phyloP scores from a whole-genome alignment of 2,888 invertebrate species.

The Drosophila borealis region DNA sequence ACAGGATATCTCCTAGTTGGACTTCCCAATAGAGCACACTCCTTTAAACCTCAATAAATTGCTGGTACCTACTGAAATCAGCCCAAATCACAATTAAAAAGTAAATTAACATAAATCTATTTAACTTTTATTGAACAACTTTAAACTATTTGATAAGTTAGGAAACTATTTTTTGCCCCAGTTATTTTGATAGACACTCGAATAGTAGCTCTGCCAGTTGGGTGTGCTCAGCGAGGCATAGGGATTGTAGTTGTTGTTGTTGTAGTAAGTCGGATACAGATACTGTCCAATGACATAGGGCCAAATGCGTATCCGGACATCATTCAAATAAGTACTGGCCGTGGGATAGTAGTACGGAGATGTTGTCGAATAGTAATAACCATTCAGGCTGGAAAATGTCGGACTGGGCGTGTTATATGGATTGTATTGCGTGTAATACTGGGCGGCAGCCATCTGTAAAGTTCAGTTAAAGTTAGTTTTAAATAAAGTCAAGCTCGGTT shows the following conservation, averaged over 20 bases:
- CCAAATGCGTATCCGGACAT: constrained; percentile 66
- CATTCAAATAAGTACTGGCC: constrained; percentile 34
- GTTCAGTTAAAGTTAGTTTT: neutral
- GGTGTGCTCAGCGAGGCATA: constrained; percentile 55
- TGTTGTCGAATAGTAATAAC: constrained; percentile 55
- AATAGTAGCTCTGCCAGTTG: constrained; percentile 68
- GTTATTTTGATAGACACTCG: constrained; percentile 55
- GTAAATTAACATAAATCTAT: no score
- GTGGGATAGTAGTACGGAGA: constrained; percentile 56
- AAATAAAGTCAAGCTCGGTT: accelerated
- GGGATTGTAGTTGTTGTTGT: constrained; percentile 63
- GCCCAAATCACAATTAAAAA: no score
- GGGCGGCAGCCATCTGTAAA: constrained; percentile 47
- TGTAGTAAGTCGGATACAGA: constrained; percentile 68
- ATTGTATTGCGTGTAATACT: constrained; percentile 64
- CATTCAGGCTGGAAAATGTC: constrained; percentile 69
- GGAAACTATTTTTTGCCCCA: constrained; percentile 61
- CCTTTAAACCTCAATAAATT: no score
- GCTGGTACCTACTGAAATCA: no score
- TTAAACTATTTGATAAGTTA: neutral
- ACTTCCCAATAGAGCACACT: no score
- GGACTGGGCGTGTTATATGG: constrained; percentile 70
- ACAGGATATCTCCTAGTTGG: no score
- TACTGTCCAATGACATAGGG: constrained; percentile 78
- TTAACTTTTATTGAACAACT: constrained; percentile 2